These are phyloP conservation scores for Cryptoprocta ferox DNA, from an alignment of 2,797 vertebrate genomes.

Conservation along the genomic window DNA sequence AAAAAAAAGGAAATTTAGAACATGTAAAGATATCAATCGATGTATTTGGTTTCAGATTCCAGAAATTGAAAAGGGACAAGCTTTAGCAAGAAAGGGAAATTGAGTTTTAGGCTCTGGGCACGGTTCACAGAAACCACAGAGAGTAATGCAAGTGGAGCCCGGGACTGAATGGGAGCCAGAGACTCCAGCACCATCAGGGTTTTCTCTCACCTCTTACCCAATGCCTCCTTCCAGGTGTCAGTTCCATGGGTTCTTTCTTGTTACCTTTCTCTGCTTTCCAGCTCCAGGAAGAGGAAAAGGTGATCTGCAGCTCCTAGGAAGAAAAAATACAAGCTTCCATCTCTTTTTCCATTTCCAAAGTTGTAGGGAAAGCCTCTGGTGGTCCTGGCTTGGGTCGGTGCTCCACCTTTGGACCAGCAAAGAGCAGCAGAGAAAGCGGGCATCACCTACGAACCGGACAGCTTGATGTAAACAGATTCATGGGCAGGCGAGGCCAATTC, in stretches of 20 bases:
- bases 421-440: neutral
- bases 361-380: neutral
- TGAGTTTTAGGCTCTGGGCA: neutral
- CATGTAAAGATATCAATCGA: neutral
- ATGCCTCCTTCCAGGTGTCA: neutral
- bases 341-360: neutral
- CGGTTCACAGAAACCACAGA: neutral
- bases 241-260: neutral
- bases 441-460: neutral
- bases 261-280: neutral
- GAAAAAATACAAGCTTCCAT: neutral
- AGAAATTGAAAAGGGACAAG: neutral
- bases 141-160: neutral
- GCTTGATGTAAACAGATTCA: neutral
- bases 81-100: neutral
- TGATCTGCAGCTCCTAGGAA: neutral
- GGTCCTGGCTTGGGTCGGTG: neutral
- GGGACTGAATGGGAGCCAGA: neutral
- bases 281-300: neutral
- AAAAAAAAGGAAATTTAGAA: neutral
- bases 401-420: neutral
- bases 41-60: neutral
- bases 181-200: fast-evolving
- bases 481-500: neutral
- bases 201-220: neutral